Evolutionary conservation across 2,888 invertebrate genomes (phyloP), one percentile per base, ranked within the genome.

Genomic region (Andrena praecox): DNA sequence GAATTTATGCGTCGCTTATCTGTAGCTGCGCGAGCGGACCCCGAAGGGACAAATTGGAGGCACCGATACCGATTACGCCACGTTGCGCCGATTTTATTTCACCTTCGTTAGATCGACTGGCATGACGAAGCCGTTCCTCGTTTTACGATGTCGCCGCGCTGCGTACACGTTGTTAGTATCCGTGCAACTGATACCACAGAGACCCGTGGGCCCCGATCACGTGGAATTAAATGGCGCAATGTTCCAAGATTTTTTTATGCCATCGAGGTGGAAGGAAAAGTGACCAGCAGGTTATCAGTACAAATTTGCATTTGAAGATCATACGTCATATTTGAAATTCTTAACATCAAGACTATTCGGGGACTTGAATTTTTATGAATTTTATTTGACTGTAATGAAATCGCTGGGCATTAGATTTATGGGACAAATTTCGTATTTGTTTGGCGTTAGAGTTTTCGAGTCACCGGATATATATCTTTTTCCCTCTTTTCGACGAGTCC

Each of bases 11-110:
- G 50, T 42, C 10, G 48, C 29, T 67, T 68, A 50, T 72, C 72
- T 29, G 2, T 35, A n/a, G 33, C 33, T 35, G 7, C 56, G 33
- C 48, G n/a, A 27, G 20, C 52, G 29, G 63, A 70, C 24, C 12
- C 8, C 10, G 6, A 52, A 42, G 27, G 62, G 50, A 80, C 73
- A 78, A 78, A 80, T 78, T 78, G 67, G 63, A 72, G 68, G 64
- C 72, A 78, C 27, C 27, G 62, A 33, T 35, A 59, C 12, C 79
- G 62, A 60, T 74, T 74, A 31, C 66, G 33, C 20, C 24, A 16
- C 64, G 56, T n/a, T 62, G 59, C 66, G 29, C n/a, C 12, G 52
- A 66, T 50, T 50, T 67, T 35, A 66, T 33, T 33, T 12, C 52
- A 29, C 16, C 31, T 24, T 54, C 48, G 16, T 48, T 59, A 33